Evolutionary conservation across 2,113 vertebrate genomes (phyloP).

Genomic region (Arizona elegans): DNA sequence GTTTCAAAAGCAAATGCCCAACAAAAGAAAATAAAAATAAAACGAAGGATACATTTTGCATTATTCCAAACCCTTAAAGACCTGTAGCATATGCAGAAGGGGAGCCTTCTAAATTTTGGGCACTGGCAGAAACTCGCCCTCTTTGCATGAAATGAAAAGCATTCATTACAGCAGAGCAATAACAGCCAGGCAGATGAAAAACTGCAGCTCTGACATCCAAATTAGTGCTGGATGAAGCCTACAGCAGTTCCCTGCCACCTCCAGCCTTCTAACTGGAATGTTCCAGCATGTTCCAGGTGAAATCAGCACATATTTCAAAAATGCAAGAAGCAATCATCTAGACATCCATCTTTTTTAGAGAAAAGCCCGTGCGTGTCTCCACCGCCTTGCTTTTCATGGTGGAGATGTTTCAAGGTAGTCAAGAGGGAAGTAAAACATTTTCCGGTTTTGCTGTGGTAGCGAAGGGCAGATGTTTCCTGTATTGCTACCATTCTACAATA

Average conservation of each 20-base stretch:
- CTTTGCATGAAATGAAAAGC: not conserved
- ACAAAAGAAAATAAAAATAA: not conserved
- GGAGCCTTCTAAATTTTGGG: too few relatives aligned
- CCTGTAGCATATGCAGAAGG: not conserved
- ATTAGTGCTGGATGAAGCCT: not conserved
- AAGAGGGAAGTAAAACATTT: not conserved
- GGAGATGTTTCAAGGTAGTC: accelerated
- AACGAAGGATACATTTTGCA: not conserved
- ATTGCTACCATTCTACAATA: not conserved
- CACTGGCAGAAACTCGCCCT: not conserved
- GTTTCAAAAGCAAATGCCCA: not conserved
- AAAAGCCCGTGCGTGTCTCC: not conserved
- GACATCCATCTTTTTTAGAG: accelerated
- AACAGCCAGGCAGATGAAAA: not conserved
- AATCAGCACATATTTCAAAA: not conserved
- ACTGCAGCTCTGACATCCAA: not conserved
- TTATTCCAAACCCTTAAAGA: not conserved
- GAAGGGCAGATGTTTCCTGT: not conserved
- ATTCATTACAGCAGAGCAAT: not conserved
- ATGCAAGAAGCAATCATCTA: not conserved
- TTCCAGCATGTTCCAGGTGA: not conserved
- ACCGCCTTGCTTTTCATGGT: not conserved
- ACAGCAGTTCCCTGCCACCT: not conserved
- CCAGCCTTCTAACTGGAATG: not conserved
- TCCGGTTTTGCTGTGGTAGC: accelerated